Evolutionary conservation across 2,888 invertebrate genomes (phyloP), one percentile per base, ranked within the genome.

Genomic region (Amphimallon solstitiale): DNA sequence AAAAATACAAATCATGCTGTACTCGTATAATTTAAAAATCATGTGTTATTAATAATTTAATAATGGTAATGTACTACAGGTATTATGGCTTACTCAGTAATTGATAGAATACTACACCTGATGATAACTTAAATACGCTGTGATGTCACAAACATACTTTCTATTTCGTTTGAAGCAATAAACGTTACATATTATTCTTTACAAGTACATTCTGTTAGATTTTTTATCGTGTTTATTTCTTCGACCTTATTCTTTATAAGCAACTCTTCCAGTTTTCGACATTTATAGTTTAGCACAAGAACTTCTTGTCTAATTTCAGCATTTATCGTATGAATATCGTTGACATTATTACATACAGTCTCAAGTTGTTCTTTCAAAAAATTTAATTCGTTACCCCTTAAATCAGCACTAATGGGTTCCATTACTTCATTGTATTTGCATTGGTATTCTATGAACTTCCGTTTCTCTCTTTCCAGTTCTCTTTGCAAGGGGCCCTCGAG

Each of bases 231-330:
- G 23, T 56, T 40, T 43, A 56, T 56, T 23, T 56, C 56, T 1
- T 56, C 40, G 14, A 56, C 56, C 29, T 56, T 56, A 56, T 56
- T 56, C 23, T 56, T 56, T 12, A 56, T 40, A 6, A 56, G 40
- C 23, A 56, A 40, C 37, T 56, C 40, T 23, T 56, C 12, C 14
- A 56, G 40, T 23, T 40, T 56, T 19, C 9, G 12, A 23, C 56
- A 56, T 23, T 56, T 56, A 21, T 40, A 35, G 5, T 56, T 56
- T 7, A 56, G 14, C 19, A 56, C 56, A 23, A 40, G 12, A 21
- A 56, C 56, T 56, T 56, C 56, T 21, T 56, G 40, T 15, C 40
- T 38, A 23, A 56, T 56, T 56, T 56, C 56, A 0, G 56, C 40
- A 40, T 56, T 56, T n/a, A 56, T 40, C 12, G 43, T 14, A 7